Evolutionary conservation across 2,888 invertebrate genomes (phyloP), one percentile per base, ranked within the genome.

Genomic region (Megaustenia siamemsis): DNA sequence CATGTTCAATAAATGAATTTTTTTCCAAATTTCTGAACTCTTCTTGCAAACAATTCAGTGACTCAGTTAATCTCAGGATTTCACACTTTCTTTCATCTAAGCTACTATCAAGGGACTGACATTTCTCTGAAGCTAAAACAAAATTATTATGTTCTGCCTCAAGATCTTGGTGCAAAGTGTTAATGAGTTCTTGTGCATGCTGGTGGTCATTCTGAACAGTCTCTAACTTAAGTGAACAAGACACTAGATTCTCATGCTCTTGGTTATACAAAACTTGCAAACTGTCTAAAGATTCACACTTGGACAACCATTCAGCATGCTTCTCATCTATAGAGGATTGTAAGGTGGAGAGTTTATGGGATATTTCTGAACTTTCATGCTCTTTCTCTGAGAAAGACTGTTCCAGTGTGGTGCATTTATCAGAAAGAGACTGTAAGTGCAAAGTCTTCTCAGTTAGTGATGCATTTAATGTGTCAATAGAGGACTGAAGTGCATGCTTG

Each of bases 381-480:
- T 63, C 49, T 45, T 83, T 83, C 38, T 85, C 69, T 66, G 85
- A 81, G 0, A 83, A 60, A 35, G 78, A 86, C 45, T 81, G 81
- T 76, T 85, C 84, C 78, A 86, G 56, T 63, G 56, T 71, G 79
- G 35, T 79, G 76, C 83, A 85, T 78, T 85, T 83, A 82, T 85
- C 85, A 38, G 85, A 87, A 53, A 87, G 83, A 79, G 85, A 80
- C 60, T 83, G 84, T 73, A 73, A 71, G 73, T 86, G 85, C 75
- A 81, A 81, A 87, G 82, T 84, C 69, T 83, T 75, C 78, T 85
- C 81, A 71, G 71, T 71, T 43, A 82, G 84, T 75, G 84, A 73
- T 28, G 78, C 56, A 73, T 69, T 85, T 63, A 87, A 77, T 66
- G 87, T 79, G 56, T 84, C 78, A 8, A 86, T 38, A 79, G 82